These are phyloP conservation scores for Platynereis dumerilii DNA, from an alignment of 2,888 invertebrate species.

Conservation along the genomic window DNA sequence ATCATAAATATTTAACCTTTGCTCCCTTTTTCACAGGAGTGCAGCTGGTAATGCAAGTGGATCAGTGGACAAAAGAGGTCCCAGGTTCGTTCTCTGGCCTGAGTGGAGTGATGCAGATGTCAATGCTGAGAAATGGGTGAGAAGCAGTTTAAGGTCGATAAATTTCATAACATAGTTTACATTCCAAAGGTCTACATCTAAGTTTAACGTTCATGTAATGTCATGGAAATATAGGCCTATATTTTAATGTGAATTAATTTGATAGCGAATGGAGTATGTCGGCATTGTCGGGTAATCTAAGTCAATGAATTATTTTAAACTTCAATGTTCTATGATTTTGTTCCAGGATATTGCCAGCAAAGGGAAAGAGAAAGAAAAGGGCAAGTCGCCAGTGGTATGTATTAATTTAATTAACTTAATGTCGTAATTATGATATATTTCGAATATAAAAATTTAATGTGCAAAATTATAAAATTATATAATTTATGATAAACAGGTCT, in stretches of 20 bases:
- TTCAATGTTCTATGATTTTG: background rate
- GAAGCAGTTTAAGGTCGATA: slow-evolving; percentile 14
- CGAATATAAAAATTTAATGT: too few relatives aligned
- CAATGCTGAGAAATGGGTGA: slow-evolving; percentile 63
- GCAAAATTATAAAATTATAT: too few relatives aligned
- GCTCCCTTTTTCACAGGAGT: slow-evolving; percentile 52
- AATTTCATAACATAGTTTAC: too few relatives aligned
- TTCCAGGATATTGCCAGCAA: slow-evolving; percentile 55
- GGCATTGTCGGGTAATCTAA: too few relatives aligned
- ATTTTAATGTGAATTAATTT: slow-evolving; percentile 13
- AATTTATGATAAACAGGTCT: too few relatives aligned
- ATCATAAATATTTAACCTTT: too few relatives aligned
- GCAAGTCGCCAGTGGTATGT: slow-evolving; percentile 60
- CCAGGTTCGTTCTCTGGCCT: slow-evolving; percentile 59
- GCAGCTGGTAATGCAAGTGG: slow-evolving; percentile 55
- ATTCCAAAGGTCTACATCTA: too few relatives aligned
- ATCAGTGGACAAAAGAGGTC: slow-evolving; percentile 45
- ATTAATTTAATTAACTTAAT: too few relatives aligned
- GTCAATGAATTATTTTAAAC: too few relatives aligned
- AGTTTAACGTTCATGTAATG: too few relatives aligned
- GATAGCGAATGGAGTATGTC: too few relatives aligned
- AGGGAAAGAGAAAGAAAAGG: slow-evolving; percentile 59
- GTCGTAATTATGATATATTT: too few relatives aligned
- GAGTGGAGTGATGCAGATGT: slow-evolving; percentile 63
- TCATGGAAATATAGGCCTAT: slow-evolving; percentile 1